These are phyloP conservation scores for Pseudotriccus pelzelni DNA, from an alignment of 2,797 vertebrate species.

Conservation along the genomic window DNA sequence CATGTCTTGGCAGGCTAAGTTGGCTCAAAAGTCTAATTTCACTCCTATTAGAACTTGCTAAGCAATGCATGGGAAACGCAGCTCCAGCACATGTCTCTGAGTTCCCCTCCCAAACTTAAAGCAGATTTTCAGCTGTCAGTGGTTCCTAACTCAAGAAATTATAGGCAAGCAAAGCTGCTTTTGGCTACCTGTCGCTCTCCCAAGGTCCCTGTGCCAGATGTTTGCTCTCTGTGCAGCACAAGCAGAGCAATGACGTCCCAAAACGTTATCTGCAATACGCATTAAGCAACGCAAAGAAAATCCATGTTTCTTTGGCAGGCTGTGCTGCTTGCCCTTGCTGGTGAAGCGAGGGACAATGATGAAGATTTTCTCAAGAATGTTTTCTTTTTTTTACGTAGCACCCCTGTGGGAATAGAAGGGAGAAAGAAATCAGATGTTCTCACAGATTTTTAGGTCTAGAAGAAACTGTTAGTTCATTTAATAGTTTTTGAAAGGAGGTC, in stretches of 20 bases:
- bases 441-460: background rate
- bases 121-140: slow-evolving; percentile 8
- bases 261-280: background rate
- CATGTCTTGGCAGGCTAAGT: background rate
- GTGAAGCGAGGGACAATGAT: background rate
- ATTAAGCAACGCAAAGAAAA: background rate
- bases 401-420: background rate
- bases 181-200: slow-evolving; percentile 32
- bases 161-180: background rate
- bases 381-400: background rate
- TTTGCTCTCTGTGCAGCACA: background rate
- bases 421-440: background rate
- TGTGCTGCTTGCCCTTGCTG: background rate
- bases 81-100: background rate
- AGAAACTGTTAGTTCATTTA: background rate
- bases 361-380: background rate
- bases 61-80: background rate
- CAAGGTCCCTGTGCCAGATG: background rate
- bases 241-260: background rate
- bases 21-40: background rate
- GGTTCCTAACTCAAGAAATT: background rate
- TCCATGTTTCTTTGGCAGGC: background rate
- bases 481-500: background rate
- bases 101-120: background rate
- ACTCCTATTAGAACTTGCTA: background rate